phyloP scores from a whole-genome alignment of 2,888 invertebrate genomes.

The Drosophila mayaguana region DNA sequence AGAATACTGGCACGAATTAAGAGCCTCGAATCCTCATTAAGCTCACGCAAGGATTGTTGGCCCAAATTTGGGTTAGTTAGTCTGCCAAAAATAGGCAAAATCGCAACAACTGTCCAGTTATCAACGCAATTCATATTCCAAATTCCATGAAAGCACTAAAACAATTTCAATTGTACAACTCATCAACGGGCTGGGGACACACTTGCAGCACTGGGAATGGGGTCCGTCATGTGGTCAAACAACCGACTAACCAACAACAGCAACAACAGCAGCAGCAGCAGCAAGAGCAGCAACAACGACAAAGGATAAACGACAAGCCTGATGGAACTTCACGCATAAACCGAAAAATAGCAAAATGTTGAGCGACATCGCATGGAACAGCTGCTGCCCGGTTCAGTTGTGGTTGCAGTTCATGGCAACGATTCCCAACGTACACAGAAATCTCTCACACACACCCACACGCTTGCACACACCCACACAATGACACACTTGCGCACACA shows the following conservation, averaged over 20 bases:
- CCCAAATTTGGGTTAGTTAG: constrained; percentile 4
- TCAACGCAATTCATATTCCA: constrained; percentile 37
- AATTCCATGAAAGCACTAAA: constrained; percentile 46
- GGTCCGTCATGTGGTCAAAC: constrained; percentile 78
- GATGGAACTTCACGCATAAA: constrained; percentile 68
- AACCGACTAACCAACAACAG: constrained; percentile 54
- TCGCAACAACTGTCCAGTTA: constrained; percentile 10
- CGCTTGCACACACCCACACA: constrained; percentile 9
- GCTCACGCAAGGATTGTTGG: background rate
- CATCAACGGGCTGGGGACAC: constrained; percentile 29
- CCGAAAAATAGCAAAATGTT: constrained; percentile 59
- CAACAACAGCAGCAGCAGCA: constrained; percentile 9
- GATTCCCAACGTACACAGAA: constrained; percentile 20
- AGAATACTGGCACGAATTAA: background rate
- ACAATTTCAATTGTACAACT: constrained; percentile 51
- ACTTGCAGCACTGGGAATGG: constrained; percentile 39
- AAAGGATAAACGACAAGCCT: constrained; percentile 56
- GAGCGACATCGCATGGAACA: constrained; percentile 69
- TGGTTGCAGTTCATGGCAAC: constrained; percentile 70
- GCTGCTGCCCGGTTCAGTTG: constrained; percentile 67
- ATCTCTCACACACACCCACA: constrained; percentile 16
- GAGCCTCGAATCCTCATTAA: background rate
- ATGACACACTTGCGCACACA: constrained; percentile 24
- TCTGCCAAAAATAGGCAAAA: background rate
- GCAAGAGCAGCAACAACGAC: constrained; percentile 20